Base-by-base conservation (phyloP, 2,888 invertebrate genomes). In the Metalampra italica region DNA sequence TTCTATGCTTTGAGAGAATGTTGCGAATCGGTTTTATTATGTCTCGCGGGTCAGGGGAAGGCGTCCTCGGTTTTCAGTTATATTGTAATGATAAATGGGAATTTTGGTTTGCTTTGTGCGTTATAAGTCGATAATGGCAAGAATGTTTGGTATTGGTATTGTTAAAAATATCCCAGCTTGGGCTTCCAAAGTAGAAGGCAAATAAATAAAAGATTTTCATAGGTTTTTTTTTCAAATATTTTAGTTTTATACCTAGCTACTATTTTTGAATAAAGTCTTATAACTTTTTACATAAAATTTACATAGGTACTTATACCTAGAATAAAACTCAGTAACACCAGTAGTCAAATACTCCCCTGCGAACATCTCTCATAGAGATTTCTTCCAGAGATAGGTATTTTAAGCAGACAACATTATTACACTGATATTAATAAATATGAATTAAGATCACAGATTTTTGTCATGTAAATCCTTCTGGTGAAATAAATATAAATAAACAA, bases 21-120 rank as follows among this genome's bases (percentile, higher is more conserved):
- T 78, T 66, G 78, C 78, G 66, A 76, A 82, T 81, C 74, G 72
- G 62, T 82, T 82, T 81, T 79, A 82, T 83, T 85, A 75, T 80
- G 68, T 74, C 71, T 75, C 71, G 70, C 71, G 71, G 76, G 72
- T 75, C 75, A 71, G 67, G 68, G 65, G 71, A 65, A 66, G 66
- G 62, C 56, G 49, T 62, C 63, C 62, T 71, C 68, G 69, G 68
- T 68, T 71, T 71, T 74, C 67, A 68, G 75, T 71, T 77, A 71
- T 66, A 69, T 62, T 58, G 59, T 73, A n/a, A 78, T 88, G 88
- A 88, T 75, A 77, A 87, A 88, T 87, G 76, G 67, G 69, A 59
- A 67, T 72, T 62, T 70, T 77, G 66, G 73, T 71, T 65, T 66
- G 66, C 66, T 76, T 76, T 74, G 71, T 77, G 59, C 66, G 22